These are phyloP conservation scores for Mormyrops attenuatus DNA, from an alignment of 2,797 vertebrate genomes.

Conservation along the genomic window DNA sequence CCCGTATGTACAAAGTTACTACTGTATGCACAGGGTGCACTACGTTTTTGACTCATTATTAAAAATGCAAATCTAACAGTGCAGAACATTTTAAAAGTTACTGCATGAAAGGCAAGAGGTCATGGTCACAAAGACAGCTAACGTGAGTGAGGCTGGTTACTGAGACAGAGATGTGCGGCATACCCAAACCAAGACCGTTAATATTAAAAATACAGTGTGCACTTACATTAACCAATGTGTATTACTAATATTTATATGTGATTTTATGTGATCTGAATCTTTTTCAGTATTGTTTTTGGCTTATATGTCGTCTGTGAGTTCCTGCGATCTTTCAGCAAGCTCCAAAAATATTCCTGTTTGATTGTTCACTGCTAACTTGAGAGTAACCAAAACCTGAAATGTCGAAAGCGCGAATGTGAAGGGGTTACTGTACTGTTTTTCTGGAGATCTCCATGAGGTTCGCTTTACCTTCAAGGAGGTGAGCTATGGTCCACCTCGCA, in stretches of 20 bases:
- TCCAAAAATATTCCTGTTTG: not conserved
- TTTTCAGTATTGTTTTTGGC: not conserved
- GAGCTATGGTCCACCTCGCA: not conserved
- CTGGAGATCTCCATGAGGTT: no score
- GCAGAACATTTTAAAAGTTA: not conserved
- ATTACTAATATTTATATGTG: not conserved
- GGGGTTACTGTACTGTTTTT: not conserved
- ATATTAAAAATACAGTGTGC: not conserved
- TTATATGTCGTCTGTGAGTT: not conserved
- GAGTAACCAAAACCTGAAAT: no score
- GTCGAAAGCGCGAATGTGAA: no score
- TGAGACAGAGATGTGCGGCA: not conserved
- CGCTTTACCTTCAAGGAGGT: no score
- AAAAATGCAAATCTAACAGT: not conserved
- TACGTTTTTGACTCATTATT: not conserved
- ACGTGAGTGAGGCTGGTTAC: not conserved
- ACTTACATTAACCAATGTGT: not conserved
- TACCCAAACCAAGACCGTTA: not conserved
- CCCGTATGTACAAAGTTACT: not conserved
- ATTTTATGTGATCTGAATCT: not conserved
- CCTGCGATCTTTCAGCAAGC: not conserved
- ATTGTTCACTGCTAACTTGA: not conserved
- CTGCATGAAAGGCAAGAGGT: not conserved
- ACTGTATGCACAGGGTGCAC: not conserved
- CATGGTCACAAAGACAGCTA: not conserved